Conservation (phyloP, 2,888 invertebrate species). For the Synanthedon vespiformis region DNA sequence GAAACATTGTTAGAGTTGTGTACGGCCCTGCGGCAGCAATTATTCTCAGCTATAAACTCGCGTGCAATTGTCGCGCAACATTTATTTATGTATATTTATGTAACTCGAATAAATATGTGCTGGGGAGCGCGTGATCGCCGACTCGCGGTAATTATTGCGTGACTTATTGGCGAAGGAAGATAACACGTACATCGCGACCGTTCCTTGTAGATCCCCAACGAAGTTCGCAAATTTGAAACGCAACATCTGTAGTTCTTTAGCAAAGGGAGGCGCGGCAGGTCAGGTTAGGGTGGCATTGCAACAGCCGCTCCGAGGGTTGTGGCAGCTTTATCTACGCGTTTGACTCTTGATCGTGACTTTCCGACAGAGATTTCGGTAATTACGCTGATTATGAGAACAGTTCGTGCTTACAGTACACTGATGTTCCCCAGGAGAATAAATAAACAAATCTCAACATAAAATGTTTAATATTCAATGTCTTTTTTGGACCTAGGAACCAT, state of each 20-base stretch:
- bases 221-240: not conserved
- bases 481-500: too few relatives aligned
- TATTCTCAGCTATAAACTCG: constrained; percentile 32
- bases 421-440: constrained; percentile 16
- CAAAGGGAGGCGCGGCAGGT: constrained; percentile 16
- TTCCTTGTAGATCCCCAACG: constrained; percentile 4
- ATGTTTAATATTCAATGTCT: too few relatives aligned
- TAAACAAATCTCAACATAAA: constrained; percentile 7
- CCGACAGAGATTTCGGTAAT: constrained; percentile 62
- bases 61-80: constrained; percentile 45
- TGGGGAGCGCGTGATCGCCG: constrained; percentile 46
- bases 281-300: constrained; percentile 27
- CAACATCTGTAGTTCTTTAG: constrained; percentile 2
- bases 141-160: constrained; percentile 65
- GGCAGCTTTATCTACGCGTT: constrained; percentile 58
- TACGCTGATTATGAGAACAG: constrained; percentile 59
- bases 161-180: constrained; percentile 66
- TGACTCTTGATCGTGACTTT: constrained; percentile 65
- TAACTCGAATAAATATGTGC: constrained; percentile 57
- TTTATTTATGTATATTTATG: constrained; percentile 45
- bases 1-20: constrained; percentile 17
- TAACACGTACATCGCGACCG: constrained; percentile 43
- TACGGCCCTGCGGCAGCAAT: constrained; percentile 33
- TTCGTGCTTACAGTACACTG: constrained; percentile 29
- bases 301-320: constrained; percentile 45